phyloP scores from a whole-genome alignment of 2,113 vertebrate genomes.

The Gallinago paraguaiae region DNA sequence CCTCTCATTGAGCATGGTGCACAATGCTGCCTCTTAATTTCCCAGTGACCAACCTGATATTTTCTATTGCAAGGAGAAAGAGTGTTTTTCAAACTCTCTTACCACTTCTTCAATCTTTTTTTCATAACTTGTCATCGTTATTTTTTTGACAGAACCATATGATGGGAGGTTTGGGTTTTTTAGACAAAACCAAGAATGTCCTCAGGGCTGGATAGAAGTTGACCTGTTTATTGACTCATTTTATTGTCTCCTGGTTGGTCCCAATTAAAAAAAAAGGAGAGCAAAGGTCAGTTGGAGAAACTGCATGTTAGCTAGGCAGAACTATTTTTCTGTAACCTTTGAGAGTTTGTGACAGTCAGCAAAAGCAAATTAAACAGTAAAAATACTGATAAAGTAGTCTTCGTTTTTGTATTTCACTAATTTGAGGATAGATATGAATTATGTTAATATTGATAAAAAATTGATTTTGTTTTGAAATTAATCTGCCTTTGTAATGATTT shows the following conservation, averaged over 20 bases:
- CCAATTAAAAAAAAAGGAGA: not conserved
- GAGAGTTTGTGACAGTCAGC: not conserved
- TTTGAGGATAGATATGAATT: not conserved
- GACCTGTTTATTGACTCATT: conserved; percentile 14
- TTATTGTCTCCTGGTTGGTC: not conserved
- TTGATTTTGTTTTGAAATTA: not conserved
- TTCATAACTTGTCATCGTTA: not conserved
- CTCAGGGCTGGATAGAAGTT: not conserved
- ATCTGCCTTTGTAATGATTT: not conserved
- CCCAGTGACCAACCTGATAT: not conserved
- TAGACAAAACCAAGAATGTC: not conserved
- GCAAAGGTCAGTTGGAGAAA: not conserved
- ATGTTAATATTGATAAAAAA: not conserved
- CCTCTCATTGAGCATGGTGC: not conserved
- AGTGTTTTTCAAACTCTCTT: not conserved
- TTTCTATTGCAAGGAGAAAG: not conserved
- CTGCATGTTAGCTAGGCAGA: not conserved
- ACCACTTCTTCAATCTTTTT: not conserved
- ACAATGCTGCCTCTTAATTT: not conserved
- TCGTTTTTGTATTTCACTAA: not conserved
- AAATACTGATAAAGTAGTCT: not conserved
- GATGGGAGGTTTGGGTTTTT: not conserved
- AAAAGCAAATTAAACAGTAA: not conserved
- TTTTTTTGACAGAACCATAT: not conserved
- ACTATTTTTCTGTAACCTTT: not conserved